Conservation (phyloP, 2,888 invertebrate genomes). For the Crioceris asparagi region DNA sequence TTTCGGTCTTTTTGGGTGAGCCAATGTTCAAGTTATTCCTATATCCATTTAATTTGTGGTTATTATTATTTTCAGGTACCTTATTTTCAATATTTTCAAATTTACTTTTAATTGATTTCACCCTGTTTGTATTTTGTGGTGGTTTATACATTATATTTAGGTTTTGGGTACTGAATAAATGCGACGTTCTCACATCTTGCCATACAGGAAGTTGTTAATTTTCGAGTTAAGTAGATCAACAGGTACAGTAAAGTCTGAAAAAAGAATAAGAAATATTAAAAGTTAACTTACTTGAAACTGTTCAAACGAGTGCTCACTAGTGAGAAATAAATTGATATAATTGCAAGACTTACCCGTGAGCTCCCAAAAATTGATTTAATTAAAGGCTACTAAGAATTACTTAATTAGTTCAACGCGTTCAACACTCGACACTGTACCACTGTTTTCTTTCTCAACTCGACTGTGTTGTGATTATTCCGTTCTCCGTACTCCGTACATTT, state of each 20-base stretch:
- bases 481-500: too few relatives aligned
- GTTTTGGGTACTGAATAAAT: constrained; percentile 5
- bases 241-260: constrained; percentile 19
- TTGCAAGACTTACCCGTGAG: too few relatives aligned
- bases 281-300: constrained; percentile 10
- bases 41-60: constrained; percentile 14
- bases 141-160: constrained; percentile 33
- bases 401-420: too few relatives aligned
- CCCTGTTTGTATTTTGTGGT: constrained; percentile 39
- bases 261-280: constrained; percentile 12
- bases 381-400: too few relatives aligned
- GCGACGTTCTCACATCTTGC: constrained; percentile 11
- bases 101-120: constrained; percentile 53
- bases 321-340: too few relatives aligned
- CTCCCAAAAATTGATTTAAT: too few relatives aligned
- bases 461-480: too few relatives aligned
- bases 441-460: too few relatives aligned
- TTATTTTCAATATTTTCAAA: constrained; percentile 41
- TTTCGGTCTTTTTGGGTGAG: too few relatives aligned
- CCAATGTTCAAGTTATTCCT: too few relatives aligned
- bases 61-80: constrained; percentile 12
- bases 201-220: constrained; percentile 19
- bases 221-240: constrained; percentile 20
- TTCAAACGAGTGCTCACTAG: constrained; percentile 6
- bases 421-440: too few relatives aligned